Evolutionary conservation across 2,113 vertebrate genomes (phyloP), one percentile per base, ranked within the genome.

Genomic region (Pimephales promelas): DNA sequence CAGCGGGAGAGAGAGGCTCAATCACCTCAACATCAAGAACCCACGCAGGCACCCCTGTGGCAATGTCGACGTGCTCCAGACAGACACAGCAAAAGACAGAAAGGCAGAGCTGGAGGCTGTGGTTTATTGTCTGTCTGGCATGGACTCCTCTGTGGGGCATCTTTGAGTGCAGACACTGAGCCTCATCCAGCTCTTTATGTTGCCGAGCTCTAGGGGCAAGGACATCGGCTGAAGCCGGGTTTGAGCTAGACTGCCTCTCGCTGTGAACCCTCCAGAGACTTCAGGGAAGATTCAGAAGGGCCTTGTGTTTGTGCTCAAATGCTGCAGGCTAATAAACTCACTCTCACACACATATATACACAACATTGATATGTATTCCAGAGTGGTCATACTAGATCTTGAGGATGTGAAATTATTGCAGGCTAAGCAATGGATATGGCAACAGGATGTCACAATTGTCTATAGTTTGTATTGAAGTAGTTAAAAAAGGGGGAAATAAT

Each of bases 91-190:
- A 45, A 78, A 64, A 76, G 61, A 77, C 43, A 66, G 43, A 66
- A 61, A 83, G 43, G 24, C 26, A 49, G 78, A 64, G 61, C 78
- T 80, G 61, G 59, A 80, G 78, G 61, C 78, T 80, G 43, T 66
- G 49, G 59, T 80, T 80, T 80, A 80, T 80, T 80, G 78, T 80
- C 61, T 80, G 78, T 66, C 78, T 66, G 78, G 78, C 78, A 80
- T 47, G 78, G 78, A 49, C 78, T 80, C 78, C 78, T 80, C 78
- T 64, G 78, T 28, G 61, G 78, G 78, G 20, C 61, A 49, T 80
- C 61, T 80, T 80, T 80, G 78, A 80, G 18, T 52, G 26, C 16
- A 66, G 78, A 80, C 43, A 80, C 40, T 80, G 43, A 80, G 78
- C 43, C 59, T 80, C 78, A 66, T 80, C 43, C 59, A 66, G 78